These are phyloP conservation scores for Rhodophaea formosa DNA, from an alignment of 2,888 invertebrate genomes.

Conservation along the genomic window DNA sequence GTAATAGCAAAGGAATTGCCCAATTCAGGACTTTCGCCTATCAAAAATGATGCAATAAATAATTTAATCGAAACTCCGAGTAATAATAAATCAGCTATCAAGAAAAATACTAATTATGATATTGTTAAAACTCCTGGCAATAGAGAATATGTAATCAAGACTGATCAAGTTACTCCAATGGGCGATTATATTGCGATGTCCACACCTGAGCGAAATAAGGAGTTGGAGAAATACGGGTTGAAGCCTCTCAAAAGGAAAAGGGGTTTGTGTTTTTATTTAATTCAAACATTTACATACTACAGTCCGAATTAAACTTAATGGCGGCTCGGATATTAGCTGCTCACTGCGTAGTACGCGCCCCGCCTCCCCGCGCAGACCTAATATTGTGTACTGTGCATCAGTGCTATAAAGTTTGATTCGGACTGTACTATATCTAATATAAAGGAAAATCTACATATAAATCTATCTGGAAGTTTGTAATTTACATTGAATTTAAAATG, in stretches of 20 bases:
- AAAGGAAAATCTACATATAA: too few relatives aligned
- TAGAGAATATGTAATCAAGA: conserved; percentile 75
- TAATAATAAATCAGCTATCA: conserved; percentile 16
- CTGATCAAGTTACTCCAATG: conserved; percentile 79
- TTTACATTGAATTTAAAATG: too few relatives aligned
- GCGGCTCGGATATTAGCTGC: too few relatives aligned
- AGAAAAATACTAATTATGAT: conserved; percentile 20
- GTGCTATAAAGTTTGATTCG: too few relatives aligned
- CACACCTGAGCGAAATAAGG: conserved; percentile 78
- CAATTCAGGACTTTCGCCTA: neutral
- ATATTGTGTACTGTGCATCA: too few relatives aligned
- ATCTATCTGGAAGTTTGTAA: too few relatives aligned
- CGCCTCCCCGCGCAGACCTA: too few relatives aligned
- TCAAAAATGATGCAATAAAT: conserved; percentile 15
- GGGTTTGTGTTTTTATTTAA: conserved; percentile 47
- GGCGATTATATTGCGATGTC: conserved; percentile 80
- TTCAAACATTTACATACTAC: neutral
- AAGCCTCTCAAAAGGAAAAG: conserved; percentile 84
- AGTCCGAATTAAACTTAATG: too few relatives aligned
- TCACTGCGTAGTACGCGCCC: too few relatives aligned
- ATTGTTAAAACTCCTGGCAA: conserved; percentile 58
- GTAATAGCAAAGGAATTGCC: conserved; percentile 25
- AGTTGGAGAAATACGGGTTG: conserved; percentile 84
- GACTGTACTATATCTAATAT: too few relatives aligned
- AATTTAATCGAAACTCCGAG: neutral